Evolutionary conservation across 2,888 invertebrate species (phyloP), one percentile per base, ranked within the genome.

Genomic region (Pammene aurita): DNA sequence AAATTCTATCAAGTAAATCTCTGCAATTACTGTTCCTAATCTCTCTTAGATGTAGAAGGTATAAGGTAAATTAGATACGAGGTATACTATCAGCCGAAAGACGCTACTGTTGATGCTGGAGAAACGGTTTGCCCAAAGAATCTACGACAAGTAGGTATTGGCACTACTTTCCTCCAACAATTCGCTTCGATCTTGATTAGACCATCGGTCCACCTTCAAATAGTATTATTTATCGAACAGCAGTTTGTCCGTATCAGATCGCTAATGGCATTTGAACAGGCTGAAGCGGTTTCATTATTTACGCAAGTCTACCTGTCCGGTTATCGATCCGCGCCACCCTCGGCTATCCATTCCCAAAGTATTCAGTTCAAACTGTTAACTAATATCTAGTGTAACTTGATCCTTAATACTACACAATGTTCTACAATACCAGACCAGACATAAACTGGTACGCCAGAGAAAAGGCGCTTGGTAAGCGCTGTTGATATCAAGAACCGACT

Each of bases 241-340:
- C 38, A 66, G 11, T 44, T 65, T 4, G 67, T 63, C 62, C 73
- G 72, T 76, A 77, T 77, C 78, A 77, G 79, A 82, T 84, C 79
- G 78, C 76, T 82, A 83, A 84, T 85, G 86, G 81, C 85, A 84
- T 84, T 83, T 83, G 83, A 84, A 84, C 81, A 76, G 79, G 79
- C 78, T 57, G 70, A 81, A 85, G 81, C 80, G 82, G 80, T 85
- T 89, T 85, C 85, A 89, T 90, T 89, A 90, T 89, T 89, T 86
- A 90, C 83, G 83, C 84, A 80, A 83, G 80, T 80, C 77, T 80
- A 83, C 79, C 76, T 77, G 75, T 73, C 76, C 73, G 66, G 66
- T 61, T 77, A 78, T 77, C 75, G 78, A 76, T 72, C 75, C 71
- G 66, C 67, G 71, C 74, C 69, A 71, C 73, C 71, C 62, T 70